These are phyloP conservation scores for Capreolus pygargus DNA, from an alignment of 2,113 vertebrate species.

Conservation along the genomic window DNA sequence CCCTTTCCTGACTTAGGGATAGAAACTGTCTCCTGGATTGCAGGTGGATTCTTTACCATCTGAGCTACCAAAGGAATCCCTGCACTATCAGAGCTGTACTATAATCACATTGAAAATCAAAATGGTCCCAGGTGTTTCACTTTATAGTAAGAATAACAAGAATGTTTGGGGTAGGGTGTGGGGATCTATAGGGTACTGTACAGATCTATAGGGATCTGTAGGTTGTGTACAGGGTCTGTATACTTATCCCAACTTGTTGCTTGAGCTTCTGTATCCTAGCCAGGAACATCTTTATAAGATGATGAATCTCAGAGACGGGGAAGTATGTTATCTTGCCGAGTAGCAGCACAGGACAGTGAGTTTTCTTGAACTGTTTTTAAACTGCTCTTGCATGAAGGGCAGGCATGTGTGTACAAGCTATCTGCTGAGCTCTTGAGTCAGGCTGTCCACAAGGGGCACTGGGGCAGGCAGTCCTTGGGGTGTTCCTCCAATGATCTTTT, in stretches of 20 bases:
- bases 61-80: background rate
- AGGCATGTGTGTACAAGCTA: background rate
- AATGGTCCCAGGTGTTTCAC: background rate
- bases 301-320: slow-evolving; percentile 28
- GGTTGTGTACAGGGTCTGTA: background rate
- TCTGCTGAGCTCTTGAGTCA: background rate
- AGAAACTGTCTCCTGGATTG: background rate
- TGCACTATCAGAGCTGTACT: background rate
- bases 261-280: background rate
- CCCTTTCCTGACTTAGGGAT: background rate
- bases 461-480: background rate
- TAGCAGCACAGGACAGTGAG: background rate
- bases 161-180: background rate
- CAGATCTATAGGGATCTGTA: too few relatives aligned
- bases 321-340: background rate
- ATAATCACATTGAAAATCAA: background rate
- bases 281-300: background rate
- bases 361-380: slow-evolving; percentile 51
- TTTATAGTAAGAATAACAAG: background rate
- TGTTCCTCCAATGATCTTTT: background rate
- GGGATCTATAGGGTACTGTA: too few relatives aligned
- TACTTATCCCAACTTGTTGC: background rate
- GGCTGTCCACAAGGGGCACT: background rate
- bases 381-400: slow-evolving; percentile 50
- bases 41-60: background rate